Evolutionary conservation across 2,888 invertebrate species (phyloP).

Genomic region (Magallana nippona): DNA sequence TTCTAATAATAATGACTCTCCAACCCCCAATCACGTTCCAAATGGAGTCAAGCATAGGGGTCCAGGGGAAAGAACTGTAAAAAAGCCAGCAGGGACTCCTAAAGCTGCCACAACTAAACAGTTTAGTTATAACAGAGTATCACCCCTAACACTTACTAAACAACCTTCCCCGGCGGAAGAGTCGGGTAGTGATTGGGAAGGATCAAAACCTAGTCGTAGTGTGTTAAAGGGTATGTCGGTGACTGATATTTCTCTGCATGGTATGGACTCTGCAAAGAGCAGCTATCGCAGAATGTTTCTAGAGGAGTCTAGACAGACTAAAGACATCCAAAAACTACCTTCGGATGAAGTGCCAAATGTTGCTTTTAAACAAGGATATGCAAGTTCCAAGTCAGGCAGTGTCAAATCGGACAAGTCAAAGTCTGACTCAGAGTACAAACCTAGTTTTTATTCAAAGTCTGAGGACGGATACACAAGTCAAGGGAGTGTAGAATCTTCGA

Average conservation of each 20-base stretch:
- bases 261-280: background rate
- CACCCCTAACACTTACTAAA: slow-evolving; percentile 44
- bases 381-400: slow-evolving; percentile 19
- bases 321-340: slow-evolving; percentile 36
- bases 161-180: slow-evolving; percentile 45
- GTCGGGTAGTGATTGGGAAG: slow-evolving; percentile 46
- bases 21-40: slow-evolving; percentile 52
- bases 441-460: slow-evolving; percentile 36
- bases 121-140: slow-evolving; percentile 47
- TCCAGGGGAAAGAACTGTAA: slow-evolving; percentile 58
- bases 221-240: slow-evolving; percentile 41
- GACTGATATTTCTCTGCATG: slow-evolving; percentile 42
- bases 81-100: slow-evolving; percentile 65
- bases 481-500: slow-evolving; percentile 38
- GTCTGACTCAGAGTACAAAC: background rate
- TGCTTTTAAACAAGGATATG: slow-evolving; percentile 18
- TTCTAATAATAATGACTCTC: slow-evolving; percentile 30
- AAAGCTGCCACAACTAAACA: slow-evolving; percentile 50
- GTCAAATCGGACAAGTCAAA: slow-evolving; percentile 3
- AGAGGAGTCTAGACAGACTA: slow-evolving; percentile 1
- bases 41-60: slow-evolving; percentile 59
- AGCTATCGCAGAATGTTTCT: background rate
- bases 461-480: slow-evolving; percentile 46
- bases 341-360: slow-evolving; percentile 52
- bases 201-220: background rate